Evolutionary conservation across 2,797 vertebrate genomes (phyloP).

Genomic region (Sebastes itinus): DNA sequence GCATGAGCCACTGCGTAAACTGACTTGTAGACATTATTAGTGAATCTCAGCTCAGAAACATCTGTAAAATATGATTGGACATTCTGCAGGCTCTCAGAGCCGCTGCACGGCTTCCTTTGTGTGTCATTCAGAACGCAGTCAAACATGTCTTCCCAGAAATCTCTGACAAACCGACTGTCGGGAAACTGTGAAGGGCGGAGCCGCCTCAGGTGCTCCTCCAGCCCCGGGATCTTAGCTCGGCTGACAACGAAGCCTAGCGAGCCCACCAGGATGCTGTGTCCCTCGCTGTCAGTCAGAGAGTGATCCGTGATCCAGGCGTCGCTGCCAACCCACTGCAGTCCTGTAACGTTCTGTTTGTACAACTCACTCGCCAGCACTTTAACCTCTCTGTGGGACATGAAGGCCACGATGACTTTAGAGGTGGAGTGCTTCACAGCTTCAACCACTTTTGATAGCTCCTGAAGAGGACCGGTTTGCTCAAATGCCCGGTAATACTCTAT

Average conservation of each 20-base stretch:
- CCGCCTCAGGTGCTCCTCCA: conserved; percentile 72
- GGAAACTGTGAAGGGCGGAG: conserved; percentile 79
- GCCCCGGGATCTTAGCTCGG: conserved; percentile 75
- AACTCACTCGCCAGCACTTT: conserved; percentile 66
- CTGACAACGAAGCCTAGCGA: conserved; percentile 78
- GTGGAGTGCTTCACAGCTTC: conserved; percentile 65
- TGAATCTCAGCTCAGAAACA: conserved; percentile 81
- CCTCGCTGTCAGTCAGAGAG: conserved; percentile 73
- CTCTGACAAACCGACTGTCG: conserved; percentile 74
- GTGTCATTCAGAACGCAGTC: conserved; percentile 68
- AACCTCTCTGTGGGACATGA: conserved; percentile 73
- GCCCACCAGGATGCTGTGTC: conserved; percentile 69
- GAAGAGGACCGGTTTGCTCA: conserved; percentile 62
- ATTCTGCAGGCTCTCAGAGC: conserved; percentile 79
- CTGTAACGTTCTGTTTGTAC: conserved; percentile 67
- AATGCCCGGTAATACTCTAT: conserved; percentile 74
- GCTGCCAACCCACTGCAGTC: conserved; percentile 76
- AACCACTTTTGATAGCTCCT: conserved; percentile 53
- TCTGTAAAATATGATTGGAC: conserved; percentile 81
- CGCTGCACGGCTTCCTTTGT: conserved; percentile 69
- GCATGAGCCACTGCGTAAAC: conserved; percentile 81
- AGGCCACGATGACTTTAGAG: conserved; percentile 71
- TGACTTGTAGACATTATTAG: conserved; percentile 82
- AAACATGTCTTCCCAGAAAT: conserved; percentile 82
- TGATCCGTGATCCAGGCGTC: conserved; percentile 85